Percentiles rank a stretch among this genome's conserved stretches.
phyloP scores from a whole-genome alignment of 2,113 vertebrate species.

The Eulemur rufifrons region DNA sequence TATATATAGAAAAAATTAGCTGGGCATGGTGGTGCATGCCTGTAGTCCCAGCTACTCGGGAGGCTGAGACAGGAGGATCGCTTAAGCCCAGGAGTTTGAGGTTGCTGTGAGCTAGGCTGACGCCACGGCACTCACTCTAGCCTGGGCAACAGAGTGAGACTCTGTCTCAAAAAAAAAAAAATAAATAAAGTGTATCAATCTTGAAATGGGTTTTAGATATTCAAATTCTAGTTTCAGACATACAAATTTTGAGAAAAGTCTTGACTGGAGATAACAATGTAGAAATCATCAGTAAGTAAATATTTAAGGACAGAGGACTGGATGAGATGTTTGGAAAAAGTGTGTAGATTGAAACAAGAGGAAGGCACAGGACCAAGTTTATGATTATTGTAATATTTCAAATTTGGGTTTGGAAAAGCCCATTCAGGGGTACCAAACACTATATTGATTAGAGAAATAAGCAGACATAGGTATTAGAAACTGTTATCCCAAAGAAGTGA shows the following conservation, averaged over 20 bases:
- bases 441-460: neutral
- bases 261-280: neutral
- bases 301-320: neutral
- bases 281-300: neutral
- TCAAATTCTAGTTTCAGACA: neutral
- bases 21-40: too few relatives aligned
- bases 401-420: neutral
- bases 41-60: too few relatives aligned
- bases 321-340: neutral
- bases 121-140: too few relatives aligned
- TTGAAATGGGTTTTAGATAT: neutral
- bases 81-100: too few relatives aligned
- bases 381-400: neutral
- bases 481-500: neutral
- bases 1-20: too few relatives aligned
- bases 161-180: too few relatives aligned
- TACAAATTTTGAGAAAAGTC: neutral
- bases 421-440: neutral
- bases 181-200: neutral
- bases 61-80: too few relatives aligned
- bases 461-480: neutral
- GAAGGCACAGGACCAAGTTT: neutral
- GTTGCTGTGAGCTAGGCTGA: too few relatives aligned
- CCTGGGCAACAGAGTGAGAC: too few relatives aligned
- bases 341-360: neutral